Evolutionary conservation across 2,888 invertebrate genomes (phyloP).

Genomic region (Drosophila demipolita): DNA sequence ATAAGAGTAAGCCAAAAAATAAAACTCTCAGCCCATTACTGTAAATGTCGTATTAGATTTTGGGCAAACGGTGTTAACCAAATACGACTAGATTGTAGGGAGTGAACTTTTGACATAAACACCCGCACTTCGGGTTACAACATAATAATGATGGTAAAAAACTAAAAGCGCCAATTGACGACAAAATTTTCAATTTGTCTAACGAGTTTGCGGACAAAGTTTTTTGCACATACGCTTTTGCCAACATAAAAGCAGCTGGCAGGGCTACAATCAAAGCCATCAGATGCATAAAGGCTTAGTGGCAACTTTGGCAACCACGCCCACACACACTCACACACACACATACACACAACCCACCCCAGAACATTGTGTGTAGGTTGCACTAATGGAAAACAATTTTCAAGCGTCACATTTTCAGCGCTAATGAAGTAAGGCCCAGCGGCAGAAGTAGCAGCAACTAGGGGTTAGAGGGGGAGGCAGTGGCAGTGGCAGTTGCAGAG

Average conservation of each 20-base stretch:
- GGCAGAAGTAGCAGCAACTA: slow-evolving; percentile 14
- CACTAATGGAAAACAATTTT: slow-evolving; percentile 73
- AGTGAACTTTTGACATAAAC: slow-evolving; percentile 43
- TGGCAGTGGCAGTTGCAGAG: slow-evolving; percentile 10
- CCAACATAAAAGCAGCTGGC: slow-evolving; percentile 51
- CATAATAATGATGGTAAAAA: background rate
- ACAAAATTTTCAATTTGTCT: slow-evolving; percentile 77
- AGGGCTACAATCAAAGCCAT: slow-evolving; percentile 71
- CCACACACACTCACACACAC: slow-evolving; percentile 18
- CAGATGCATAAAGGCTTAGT: slow-evolving; percentile 78
- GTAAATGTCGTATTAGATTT: slow-evolving; percentile 39
- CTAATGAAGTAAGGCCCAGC: slow-evolving; percentile 67
- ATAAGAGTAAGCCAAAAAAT: slow-evolving; percentile 16
- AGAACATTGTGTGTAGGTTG: slow-evolving; percentile 16
- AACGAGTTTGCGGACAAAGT: slow-evolving; percentile 69
- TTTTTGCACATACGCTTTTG: slow-evolving; percentile 46
- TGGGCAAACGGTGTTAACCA: slow-evolving; percentile 21
- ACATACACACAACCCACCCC: slow-evolving; percentile 1
- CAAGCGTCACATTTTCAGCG: slow-evolving; percentile 62
- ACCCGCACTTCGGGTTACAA: background rate
- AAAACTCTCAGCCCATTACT: slow-evolving; percentile 34
- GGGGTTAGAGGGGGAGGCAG: background rate
- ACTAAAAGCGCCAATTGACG: slow-evolving; percentile 72
- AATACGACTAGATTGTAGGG: slow-evolving; percentile 3
- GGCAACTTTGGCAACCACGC: slow-evolving; percentile 45